These are phyloP conservation scores for Sitobion miscanthi DNA, from an alignment of 1,140 invertebrate species.

Conservation along the genomic window DNA sequence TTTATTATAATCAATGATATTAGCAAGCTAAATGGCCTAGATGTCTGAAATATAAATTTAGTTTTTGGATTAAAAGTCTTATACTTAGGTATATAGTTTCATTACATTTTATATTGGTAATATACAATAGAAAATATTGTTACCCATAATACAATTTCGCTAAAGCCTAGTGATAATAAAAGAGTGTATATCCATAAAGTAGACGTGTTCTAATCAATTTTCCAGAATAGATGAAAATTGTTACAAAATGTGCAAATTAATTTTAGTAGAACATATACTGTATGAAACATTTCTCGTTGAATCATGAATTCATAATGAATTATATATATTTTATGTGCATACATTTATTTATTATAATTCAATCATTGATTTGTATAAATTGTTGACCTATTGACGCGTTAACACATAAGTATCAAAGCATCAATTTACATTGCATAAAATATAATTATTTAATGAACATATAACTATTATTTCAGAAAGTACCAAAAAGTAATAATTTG, in stretches of 20 bases:
- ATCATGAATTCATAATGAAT: not conserved
- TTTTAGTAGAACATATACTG: too few species aligned
- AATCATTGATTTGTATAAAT: not conserved
- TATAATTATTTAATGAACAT: too few species aligned
- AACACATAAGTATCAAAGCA: too few species aligned
- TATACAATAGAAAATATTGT: not conserved
- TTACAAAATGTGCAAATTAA: not conserved
- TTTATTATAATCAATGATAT: not conserved
- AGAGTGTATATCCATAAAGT: not conserved
- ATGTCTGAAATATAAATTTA: not conserved
- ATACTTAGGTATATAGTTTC: too few species aligned
- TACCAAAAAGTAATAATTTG: too few species aligned
- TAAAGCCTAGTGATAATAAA: not conserved
- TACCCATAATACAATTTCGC: not conserved
- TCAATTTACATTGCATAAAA: not conserved
- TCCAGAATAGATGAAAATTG: not conserved
- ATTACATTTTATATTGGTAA: not conserved
- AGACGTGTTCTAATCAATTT: not conserved
- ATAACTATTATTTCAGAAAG: too few species aligned
- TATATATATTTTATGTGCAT: not conserved
- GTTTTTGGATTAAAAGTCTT: not conserved
- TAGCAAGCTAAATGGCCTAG: not conserved
- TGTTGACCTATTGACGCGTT: too few species aligned
- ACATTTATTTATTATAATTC: not conserved
- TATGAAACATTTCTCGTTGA: not conserved